Conservation (phyloP, 2,797 vertebrate species). For the Cuniculus paca region DNA sequence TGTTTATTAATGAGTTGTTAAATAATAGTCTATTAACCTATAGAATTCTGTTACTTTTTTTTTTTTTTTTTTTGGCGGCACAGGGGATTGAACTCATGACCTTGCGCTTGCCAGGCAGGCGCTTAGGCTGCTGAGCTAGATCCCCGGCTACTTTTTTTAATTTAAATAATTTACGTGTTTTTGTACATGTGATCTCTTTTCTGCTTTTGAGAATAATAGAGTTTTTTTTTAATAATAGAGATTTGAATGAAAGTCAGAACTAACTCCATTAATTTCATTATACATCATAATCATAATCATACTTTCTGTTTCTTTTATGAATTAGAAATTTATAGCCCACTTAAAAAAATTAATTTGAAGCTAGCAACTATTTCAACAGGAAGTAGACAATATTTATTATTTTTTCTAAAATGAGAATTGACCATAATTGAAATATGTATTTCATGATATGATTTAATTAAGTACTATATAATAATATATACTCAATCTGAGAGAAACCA, state of each 20-base stretch:
- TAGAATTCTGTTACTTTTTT: not conserved
- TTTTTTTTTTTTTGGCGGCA: not conserved
- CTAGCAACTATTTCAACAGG: not conserved
- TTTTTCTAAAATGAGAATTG: slow-evolving; percentile 45
- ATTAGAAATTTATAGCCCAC: slow-evolving; percentile 1
- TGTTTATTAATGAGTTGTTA: not conserved
- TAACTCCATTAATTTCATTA: slow-evolving; percentile 42
- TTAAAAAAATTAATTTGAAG: slow-evolving; percentile 19
- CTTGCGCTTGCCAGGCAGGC: too few species aligned
- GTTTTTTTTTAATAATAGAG: slow-evolving; percentile 37
- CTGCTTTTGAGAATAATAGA: slow-evolving; percentile 47
- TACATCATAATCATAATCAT: not conserved
- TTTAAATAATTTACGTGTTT: not conserved
- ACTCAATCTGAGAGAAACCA: slow-evolving; percentile 39
- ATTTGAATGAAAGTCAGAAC: slow-evolving; percentile 60
- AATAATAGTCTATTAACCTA: not conserved
- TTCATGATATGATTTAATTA: slow-evolving; percentile 59
- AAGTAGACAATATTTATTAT: slow-evolving; percentile 4
- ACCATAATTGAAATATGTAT: slow-evolving; percentile 54
- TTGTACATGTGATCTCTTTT: not conserved
- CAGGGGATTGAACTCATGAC: too few species aligned
- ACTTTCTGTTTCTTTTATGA: slow-evolving; percentile 52
- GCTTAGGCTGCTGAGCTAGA: too few species aligned
- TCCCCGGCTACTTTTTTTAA: too few species aligned
- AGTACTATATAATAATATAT: slow-evolving; percentile 33